These are phyloP conservation scores for Entomobrya proxima DNA, from an alignment of 2,888 invertebrate species.

Conservation along the genomic window DNA sequence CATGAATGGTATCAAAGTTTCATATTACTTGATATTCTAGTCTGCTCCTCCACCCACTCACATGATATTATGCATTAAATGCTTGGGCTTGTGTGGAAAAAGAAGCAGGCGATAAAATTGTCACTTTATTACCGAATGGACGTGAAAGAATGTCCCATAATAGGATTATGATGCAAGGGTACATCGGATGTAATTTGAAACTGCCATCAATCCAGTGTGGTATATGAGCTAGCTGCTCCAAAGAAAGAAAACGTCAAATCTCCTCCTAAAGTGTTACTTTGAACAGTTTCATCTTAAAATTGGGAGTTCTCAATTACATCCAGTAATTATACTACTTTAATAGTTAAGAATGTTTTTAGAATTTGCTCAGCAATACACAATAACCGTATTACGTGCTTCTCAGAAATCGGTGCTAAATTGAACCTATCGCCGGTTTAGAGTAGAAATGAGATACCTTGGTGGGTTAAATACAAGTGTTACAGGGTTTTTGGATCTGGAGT, in stretches of 20 bases:
- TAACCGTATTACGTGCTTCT: too few relatives aligned
- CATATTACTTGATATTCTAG: conserved; percentile 1
- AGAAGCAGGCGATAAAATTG: conserved; percentile 8
- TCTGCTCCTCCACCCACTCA: neutral
- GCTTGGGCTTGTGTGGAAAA: neutral
- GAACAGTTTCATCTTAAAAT: too few relatives aligned
- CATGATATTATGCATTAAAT: neutral
- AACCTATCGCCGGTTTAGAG: too few relatives aligned
- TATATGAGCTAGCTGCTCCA: neutral
- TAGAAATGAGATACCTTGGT: too few relatives aligned
- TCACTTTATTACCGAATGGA: conserved; percentile 45
- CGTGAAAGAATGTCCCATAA: conserved; percentile 60
- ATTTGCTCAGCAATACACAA: too few relatives aligned
- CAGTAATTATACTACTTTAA: too few relatives aligned
- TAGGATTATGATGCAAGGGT: conserved; percentile 44
- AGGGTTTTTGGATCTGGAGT: neutral
- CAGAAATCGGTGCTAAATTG: too few relatives aligned
- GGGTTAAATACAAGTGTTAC: too few relatives aligned
- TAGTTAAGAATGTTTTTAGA: too few relatives aligned
- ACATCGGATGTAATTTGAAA: conserved; percentile 46
- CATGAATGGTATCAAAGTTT: neutral
- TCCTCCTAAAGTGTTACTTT: too few relatives aligned
- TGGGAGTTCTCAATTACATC: too few relatives aligned
- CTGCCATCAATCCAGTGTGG: conserved; percentile 8
- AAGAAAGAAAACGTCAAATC: too few relatives aligned